phyloP scores from a whole-genome alignment of 2,888 invertebrate species.

The Laothoe populi region DNA sequence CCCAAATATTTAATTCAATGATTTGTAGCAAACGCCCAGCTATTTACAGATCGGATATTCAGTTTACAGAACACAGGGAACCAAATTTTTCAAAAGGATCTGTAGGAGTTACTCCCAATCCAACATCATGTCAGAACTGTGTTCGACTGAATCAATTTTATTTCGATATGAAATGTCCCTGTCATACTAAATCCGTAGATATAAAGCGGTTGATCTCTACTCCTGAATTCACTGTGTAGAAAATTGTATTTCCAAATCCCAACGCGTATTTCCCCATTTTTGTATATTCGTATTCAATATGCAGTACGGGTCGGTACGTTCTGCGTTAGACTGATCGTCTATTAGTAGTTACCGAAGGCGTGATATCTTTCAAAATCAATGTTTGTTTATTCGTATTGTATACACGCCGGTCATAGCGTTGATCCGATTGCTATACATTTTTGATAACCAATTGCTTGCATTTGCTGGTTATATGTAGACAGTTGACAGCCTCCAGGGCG shows the following conservation, averaged over 20 bases:
- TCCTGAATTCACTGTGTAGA: slow-evolving; percentile 56
- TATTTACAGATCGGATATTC: neutral
- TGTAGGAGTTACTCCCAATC: slow-evolving; percentile 1
- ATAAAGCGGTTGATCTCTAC: slow-evolving; percentile 60
- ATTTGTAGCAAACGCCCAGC: neutral
- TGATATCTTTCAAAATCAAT: no score
- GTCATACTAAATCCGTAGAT: slow-evolving; percentile 63
- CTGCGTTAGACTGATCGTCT: neutral
- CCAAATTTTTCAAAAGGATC: slow-evolving; percentile 8
- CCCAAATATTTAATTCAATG: neutral
- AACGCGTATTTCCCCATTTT: slow-evolving; percentile 43
- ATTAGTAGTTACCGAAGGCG: neutral
- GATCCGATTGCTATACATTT: no score
- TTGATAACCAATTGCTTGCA: no score
- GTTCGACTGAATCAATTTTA: slow-evolving; percentile 51
- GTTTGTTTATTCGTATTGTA: no score
- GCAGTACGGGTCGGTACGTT: neutral
- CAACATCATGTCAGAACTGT: slow-evolving; percentile 35
- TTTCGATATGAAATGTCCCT: slow-evolving; percentile 57
- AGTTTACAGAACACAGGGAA: neutral
- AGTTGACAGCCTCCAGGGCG: no score
- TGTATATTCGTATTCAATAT: slow-evolving; percentile 42
- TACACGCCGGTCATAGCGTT: no score
- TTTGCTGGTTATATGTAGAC: no score
- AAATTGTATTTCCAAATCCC: slow-evolving; percentile 70